Evolutionary conservation across 2,888 invertebrate species (phyloP), one percentile per base, ranked within the genome.

Genomic region (Lepidocyrtoides sp.): DNA sequence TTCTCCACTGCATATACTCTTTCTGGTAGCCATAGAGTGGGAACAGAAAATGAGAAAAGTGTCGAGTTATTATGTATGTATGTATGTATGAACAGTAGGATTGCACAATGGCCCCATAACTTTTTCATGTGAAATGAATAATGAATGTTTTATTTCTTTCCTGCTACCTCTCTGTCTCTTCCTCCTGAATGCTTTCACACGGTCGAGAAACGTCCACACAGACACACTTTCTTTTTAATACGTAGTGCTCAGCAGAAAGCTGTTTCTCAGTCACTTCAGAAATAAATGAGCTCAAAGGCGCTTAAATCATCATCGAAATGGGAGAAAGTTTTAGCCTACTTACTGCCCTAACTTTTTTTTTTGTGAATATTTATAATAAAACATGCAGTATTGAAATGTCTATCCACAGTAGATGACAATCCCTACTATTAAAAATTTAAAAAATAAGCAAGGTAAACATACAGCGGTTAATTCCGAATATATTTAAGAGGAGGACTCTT

Each of bases 241-340:
- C 26, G 10, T 8, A 26, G 23, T 26, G 14, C 10, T 66, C 66
- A 2, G n/a, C 10, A 23, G 26, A 77, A 51, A 7, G 17, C 29
- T 51, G 51, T 26, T 51, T 36, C 17, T 69, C 66, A 51, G 51
- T 29, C 29, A 75, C 51, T 77, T n/a, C 29, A 12, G 10, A 77
- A 51, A 77, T 32, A 77, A 77, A 77, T 77, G 48, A 10, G 51
- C 29, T 77, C 23, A 77, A 77, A 77, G 23, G 51, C 51, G 14
- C 77, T 77, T 77, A 77, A 51, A 51, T 51, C 77, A 77, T 77
- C 51, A 51, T 51, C 48, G 29, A 26, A 77, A 75, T 75, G 48
- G 48, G 26, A 48, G 48, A 77, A 75, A 29, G 32, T 77, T 77
- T 17, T 3, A 1, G 3, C 23, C 10, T 44, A 36, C 0, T n/a